Percentiles rank a stretch among this genome's conserved stretches.
Conservation (phyloP, 2,797 vertebrate genomes). For the Nannoperca australis region DNA sequence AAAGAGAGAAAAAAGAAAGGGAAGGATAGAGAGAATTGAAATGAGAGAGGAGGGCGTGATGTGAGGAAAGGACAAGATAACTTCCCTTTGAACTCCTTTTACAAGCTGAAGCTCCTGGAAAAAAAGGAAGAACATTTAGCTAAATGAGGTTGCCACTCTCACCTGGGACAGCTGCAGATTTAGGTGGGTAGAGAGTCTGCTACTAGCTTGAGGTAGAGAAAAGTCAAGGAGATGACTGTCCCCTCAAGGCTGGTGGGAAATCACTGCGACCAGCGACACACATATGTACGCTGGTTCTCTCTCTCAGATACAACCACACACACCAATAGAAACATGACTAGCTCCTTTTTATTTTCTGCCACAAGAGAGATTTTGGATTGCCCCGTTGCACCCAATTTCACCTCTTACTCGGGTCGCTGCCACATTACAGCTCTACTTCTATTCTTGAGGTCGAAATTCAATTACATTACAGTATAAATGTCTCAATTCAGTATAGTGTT, state of each 20-base stretch:
- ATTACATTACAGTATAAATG: conserved; percentile 51
- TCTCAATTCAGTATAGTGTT: conserved; percentile 25
- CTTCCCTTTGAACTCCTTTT: conserved; percentile 63
- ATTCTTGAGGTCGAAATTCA: conserved; percentile 53
- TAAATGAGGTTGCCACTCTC: conserved; percentile 69
- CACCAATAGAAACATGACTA: conserved; percentile 20
- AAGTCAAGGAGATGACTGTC: conserved; percentile 64
- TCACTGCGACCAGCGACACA: conserved; percentile 49
- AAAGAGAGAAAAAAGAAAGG: conserved; percentile 38
- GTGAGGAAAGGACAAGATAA: conserved; percentile 60
- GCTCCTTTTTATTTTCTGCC: conserved; percentile 15
- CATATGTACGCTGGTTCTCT: not conserved
- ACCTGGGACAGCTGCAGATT: conserved; percentile 68
- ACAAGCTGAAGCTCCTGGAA: conserved; percentile 42
- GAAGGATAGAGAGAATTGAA: conserved; percentile 42
- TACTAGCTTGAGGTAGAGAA: conserved; percentile 54
- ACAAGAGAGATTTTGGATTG: conserved; percentile 52
- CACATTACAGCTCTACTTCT: conserved; percentile 33
- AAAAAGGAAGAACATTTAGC: conserved; percentile 50
- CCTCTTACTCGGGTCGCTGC: conserved; percentile 3
- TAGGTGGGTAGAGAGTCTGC: conserved; percentile 56
- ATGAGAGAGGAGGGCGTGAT: conserved; percentile 20
- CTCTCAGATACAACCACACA: conserved; percentile 37
- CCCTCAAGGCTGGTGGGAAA: conserved; percentile 54
- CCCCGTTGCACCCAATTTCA: conserved; percentile 36